Conservation (phyloP, 2,797 vertebrate species). For the Bovichtus diacanthus region DNA sequence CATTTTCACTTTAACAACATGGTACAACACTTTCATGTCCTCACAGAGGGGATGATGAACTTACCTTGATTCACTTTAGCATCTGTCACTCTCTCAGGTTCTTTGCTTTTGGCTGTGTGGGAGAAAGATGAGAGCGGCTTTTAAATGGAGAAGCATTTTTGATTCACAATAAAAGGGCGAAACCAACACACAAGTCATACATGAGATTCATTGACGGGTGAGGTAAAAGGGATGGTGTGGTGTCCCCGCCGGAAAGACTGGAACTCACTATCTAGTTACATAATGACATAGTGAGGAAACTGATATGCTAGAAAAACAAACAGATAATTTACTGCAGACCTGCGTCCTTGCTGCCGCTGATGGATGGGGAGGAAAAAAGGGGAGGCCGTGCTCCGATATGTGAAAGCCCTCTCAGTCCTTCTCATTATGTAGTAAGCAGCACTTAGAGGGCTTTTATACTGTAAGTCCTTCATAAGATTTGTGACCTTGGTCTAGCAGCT, state of each 20-base stretch:
- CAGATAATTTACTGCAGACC: conserved; percentile 1
- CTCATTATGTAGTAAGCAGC: not conserved
- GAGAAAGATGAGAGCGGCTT: conserved; percentile 53
- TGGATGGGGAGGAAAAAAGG: conserved; percentile 2
- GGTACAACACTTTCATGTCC: conserved; percentile 8
- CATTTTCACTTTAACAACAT: conserved; percentile 1
- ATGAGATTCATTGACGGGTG: not conserved
- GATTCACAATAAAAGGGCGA: conserved; percentile 38
- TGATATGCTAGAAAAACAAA: conserved; percentile 13
- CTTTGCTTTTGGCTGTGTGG: conserved; percentile 95
- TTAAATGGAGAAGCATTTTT: conserved; percentile 51
- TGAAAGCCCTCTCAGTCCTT: conserved; percentile 36
- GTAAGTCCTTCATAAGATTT: conserved; percentile 4
- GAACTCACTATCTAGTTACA: conserved; percentile 34
- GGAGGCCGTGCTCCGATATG: conserved; percentile 13
- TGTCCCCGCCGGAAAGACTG: conserved; percentile 19
- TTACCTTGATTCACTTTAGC: conserved; percentile 91
- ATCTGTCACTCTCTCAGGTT: conserved; percentile 91
- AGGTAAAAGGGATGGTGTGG: not conserved
- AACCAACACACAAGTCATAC: not conserved
- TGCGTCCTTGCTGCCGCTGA: not conserved
- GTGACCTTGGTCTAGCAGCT: conserved; percentile 32
- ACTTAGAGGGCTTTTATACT: conserved; percentile 30
- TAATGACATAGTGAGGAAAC: conserved; percentile 10
- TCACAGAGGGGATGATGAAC: conserved; percentile 38